Base-by-base conservation (phyloP, 2,888 invertebrate genomes). In the Schizotus pectinicornis region DNA sequence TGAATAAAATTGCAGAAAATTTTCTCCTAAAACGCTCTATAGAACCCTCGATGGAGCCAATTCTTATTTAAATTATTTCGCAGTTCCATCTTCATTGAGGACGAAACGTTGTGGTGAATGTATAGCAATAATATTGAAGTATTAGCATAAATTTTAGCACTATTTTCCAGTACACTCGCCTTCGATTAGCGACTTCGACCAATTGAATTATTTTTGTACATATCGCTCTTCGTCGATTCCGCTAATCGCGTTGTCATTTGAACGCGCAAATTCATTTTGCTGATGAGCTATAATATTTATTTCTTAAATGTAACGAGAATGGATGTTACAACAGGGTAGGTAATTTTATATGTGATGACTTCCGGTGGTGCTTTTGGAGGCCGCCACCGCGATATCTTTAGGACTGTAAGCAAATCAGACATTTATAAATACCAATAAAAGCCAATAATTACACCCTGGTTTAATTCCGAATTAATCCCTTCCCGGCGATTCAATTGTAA, bases 241-340 rank as follows among this genome's bases (percentile, higher is more conserved):
- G 45, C 46, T 22, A 39, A 45, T 7, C 36, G 32, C 3, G n/a
- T 35, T 34, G 12, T 13, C 8, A 43, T 45, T 22, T 47, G 14
- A 30, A 42, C 38, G 39, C 38, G 39, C 45, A 56, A 47, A 2
- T 22, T 22, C 22, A 5, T 22, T 22, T 22, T 5, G 22, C 22
- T 22, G 32, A 9, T 14, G 43, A 51, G 5, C 35, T 31, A 48
- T 34, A 31, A 39, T 54, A 47, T 33, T 31, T 47, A 35, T 32
- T 22, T 51, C 36, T 47, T 42, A 54, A 47, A 41, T 41, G 30
- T 30, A 32, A 37, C 12, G 39, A 35, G 14, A 50, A 39, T 59
- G 59, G 35, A 59, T 55, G 55, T 50, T 47, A 36, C 36, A 52
- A 68, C 68, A 68, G 68, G 68, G 68, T 68, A 68, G 68, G 65